Conservation (phyloP, 1,140 invertebrate species). For the Zaprionus nigranus region DNA sequence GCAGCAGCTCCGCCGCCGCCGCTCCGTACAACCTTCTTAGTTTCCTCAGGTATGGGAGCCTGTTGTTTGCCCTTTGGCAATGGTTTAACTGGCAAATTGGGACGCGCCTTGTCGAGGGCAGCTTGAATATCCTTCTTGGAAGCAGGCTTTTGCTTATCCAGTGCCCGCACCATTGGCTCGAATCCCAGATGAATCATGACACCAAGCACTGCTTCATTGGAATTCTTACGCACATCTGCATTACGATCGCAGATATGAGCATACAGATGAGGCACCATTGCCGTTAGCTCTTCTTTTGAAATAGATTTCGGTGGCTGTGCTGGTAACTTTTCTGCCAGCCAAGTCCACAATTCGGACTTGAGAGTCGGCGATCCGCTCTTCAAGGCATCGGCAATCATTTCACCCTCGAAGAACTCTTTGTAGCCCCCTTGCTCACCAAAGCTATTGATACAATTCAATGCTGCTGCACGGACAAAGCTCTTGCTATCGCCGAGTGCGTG, state of each 20-base stretch:
- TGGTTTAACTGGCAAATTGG: constrained; percentile 93
- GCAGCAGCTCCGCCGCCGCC: constrained; percentile 79
- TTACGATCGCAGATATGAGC: constrained; percentile 95
- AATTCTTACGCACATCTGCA: constrained; percentile 95
- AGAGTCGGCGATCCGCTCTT: constrained; percentile 93
- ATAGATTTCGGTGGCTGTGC: constrained; percentile 89
- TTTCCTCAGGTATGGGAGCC: constrained; percentile 83
- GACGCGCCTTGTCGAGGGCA: constrained; percentile 93
- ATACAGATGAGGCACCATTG: constrained; percentile 92
- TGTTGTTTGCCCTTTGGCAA: constrained; percentile 87
- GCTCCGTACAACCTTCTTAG: constrained; percentile 87
- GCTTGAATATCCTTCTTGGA: constrained; percentile 92
- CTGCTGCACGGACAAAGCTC: constrained; percentile 91
- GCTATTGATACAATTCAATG: constrained; percentile 91
- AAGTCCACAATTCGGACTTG: constrained; percentile 92
- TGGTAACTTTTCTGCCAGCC: constrained; percentile 93
- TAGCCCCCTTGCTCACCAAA: constrained; percentile 93
- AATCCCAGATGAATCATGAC: constrained; percentile 97
- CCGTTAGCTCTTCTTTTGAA: constrained; percentile 91
- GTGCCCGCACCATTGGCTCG: constrained; percentile 91
- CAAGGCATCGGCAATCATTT: constrained; percentile 94
- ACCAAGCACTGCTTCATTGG: constrained; percentile 94
- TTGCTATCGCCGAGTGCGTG: constrained; percentile 89
- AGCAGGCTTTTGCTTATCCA: constrained; percentile 94
- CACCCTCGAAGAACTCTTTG: constrained; percentile 92